Evolutionary conservation across 2,797 vertebrate species (phyloP), one percentile per base, ranked within the genome.

Genomic region (Pogoniulus pusillus): DNA sequence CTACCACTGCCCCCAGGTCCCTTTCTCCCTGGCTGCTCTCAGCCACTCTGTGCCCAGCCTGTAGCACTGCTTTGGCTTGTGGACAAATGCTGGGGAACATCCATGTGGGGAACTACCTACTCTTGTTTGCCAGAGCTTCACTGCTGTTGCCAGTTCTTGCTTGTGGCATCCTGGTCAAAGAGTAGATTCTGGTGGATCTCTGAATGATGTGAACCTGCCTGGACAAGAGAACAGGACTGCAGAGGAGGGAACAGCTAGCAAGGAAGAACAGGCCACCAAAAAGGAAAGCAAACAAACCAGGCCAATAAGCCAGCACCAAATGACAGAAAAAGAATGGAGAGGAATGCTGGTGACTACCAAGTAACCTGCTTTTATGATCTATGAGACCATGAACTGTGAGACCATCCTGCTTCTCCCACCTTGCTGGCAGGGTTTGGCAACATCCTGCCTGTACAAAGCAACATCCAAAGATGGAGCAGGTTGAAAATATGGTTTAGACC

Each of bases 71-170:
- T n/a, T n/a, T n/a, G n/a, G n/a, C n/a, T n/a, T n/a, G n/a, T n/a
- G n/a, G n/a, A n/a, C n/a, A n/a, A n/a, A n/a, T n/a, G n/a, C n/a
- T n/a, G n/a, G n/a, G n/a, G n/a, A n/a, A n/a, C n/a, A n/a, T n/a
- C n/a, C 0, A 0, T 0, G 0, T 14, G 39, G 15, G 14, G 34
- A 82, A 6, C 32, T 8, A 8, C 4, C 19, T 57, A 7, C 5
- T 32, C 49, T 27, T 24, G 3, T 59, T 49, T 17, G 18, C 12
- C 59, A 32, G 51, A 41, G 19, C 17, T n/a, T 69, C 0, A 2
- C 7, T 19, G 53, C 8, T 57, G 39, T 15, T 5, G 1, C 43
- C 70, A 53, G 45, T 41, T 93, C 74, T 62, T 11, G 23, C 45
- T 47, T 55, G 51, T 24, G 22, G 13, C 35, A 37, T 32, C 59